phyloP scores from a whole-genome alignment of 2,888 invertebrate genomes.

The Aspidiotus rigidus region DNA sequence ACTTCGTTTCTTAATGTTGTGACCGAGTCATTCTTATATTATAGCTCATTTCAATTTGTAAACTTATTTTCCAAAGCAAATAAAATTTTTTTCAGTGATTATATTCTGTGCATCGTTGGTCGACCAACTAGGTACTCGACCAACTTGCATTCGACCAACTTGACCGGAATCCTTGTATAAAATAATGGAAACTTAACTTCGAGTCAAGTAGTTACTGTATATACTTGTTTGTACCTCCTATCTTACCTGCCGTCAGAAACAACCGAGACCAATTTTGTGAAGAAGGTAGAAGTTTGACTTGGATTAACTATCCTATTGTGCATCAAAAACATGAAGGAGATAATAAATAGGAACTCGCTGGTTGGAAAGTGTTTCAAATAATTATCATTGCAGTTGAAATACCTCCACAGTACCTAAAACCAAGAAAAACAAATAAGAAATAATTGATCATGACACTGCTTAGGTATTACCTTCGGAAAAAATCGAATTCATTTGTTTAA shows the following conservation, averaged over 20 bases:
- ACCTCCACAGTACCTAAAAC: constrained; percentile 17
- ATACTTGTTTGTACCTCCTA: neutral
- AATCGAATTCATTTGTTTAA: neutral
- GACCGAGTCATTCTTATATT: too few relatives aligned
- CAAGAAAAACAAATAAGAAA: neutral
- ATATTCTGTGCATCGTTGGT: too few relatives aligned
- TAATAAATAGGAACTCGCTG: constrained; percentile 21
- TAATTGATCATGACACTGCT: neutral
- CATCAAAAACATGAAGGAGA: constrained; percentile 2
- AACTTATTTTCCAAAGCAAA: too few relatives aligned
- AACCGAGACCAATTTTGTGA: neutral
- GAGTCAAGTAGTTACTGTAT: too few relatives aligned
- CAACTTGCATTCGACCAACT: too few relatives aligned
- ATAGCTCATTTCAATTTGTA: too few relatives aligned
- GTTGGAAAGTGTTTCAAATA: constrained; percentile 4
- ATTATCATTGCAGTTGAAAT: constrained; percentile 8
- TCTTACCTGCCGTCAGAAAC: neutral
- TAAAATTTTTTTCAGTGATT: too few relatives aligned
- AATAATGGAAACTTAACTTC: too few relatives aligned
- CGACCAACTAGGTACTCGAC: too few relatives aligned
- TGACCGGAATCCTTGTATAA: too few relatives aligned
- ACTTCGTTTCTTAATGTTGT: too few relatives aligned
- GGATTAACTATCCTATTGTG: neutral
- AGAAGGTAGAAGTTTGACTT: neutral
- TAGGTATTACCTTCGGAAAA: neutral